Conservation (phyloP, 1,140 invertebrate species). For the Saccostrea cuccullata region DNA sequence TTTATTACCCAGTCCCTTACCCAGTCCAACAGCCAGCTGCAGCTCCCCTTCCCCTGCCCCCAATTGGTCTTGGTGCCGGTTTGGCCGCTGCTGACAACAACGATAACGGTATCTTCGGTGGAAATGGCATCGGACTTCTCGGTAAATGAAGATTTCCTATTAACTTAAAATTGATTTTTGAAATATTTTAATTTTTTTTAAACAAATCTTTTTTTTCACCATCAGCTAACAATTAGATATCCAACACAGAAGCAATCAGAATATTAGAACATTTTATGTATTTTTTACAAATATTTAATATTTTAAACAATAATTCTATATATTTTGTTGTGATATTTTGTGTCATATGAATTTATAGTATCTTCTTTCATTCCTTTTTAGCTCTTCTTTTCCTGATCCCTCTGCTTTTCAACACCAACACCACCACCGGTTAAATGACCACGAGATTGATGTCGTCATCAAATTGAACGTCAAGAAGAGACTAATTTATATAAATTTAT, state of each 20-base stretch:
- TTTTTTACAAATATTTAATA: no score
- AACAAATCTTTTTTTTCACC: no score
- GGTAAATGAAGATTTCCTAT: background rate
- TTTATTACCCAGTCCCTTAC: background rate
- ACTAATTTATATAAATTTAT: background rate
- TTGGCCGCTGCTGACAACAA: background rate
- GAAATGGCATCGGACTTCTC: conserved; percentile 1
- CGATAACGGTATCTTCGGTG: background rate
- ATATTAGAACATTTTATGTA: no score
- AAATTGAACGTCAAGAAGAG: background rate
- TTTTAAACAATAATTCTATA: no score
- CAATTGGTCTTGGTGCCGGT: background rate
- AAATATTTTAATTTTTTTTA: background rate
- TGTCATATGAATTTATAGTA: no score
- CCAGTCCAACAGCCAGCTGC: background rate
- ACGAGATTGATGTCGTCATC: background rate
- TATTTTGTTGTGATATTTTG: no score
- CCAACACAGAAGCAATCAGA: no score
- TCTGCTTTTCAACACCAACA: conserved; percentile 17
- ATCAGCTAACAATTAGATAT: no score
- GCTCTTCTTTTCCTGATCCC: conserved; percentile 11
- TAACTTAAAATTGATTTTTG: no score
- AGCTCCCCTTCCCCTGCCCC: conserved; percentile 5
- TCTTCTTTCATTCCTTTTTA: background rate
- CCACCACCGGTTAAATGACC: background rate